Conservation (phyloP, 2,797 vertebrate genomes). For the Alcedo quadribrachys region DNA sequence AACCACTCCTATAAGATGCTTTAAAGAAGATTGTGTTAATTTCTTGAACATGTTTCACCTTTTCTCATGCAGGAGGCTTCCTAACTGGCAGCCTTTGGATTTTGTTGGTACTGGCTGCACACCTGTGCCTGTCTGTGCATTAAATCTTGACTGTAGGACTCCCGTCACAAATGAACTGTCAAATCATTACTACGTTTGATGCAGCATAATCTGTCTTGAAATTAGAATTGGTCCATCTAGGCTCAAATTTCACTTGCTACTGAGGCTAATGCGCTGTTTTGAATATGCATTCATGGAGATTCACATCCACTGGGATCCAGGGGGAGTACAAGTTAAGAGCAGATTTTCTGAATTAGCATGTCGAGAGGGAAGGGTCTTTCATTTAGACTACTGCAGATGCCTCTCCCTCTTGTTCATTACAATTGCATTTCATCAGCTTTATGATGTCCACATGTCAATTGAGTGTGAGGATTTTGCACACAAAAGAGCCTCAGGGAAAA, state of each 20-base stretch:
- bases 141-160: slow-evolving; percentile 94
- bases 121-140: slow-evolving; percentile 93
- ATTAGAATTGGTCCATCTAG: slow-evolving; percentile 96
- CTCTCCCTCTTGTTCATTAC: slow-evolving; percentile 99
- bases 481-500: slow-evolving; percentile 99
- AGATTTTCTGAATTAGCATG: slow-evolving; percentile 99
- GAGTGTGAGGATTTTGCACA: slow-evolving; percentile 99
- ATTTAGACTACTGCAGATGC: slow-evolving; percentile 97
- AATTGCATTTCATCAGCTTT: slow-evolving; percentile 99
- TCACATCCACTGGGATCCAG: slow-evolving; percentile 92
- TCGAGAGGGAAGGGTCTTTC: slow-evolving; percentile 95
- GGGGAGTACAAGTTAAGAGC: slow-evolving; percentile 97
- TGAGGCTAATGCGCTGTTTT: slow-evolving; percentile 89
- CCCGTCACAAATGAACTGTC: slow-evolving; percentile 99
- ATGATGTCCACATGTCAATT: slow-evolving; percentile 99
- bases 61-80: slow-evolving; percentile 81
- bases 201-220: slow-evolving; percentile 99
- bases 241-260: slow-evolving; percentile 84
- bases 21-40: slow-evolving; percentile 89
- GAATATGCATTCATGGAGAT: slow-evolving; percentile 99
- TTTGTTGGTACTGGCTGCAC: slow-evolving; percentile 83
- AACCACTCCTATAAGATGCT: slow-evolving; percentile 85
- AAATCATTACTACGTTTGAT: slow-evolving; percentile 99
- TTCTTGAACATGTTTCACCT: slow-evolving; percentile 87
- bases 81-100: slow-evolving; percentile 87